Conservation (phyloP, 2,797 vertebrate genomes). For the Todus mexicanus region DNA sequence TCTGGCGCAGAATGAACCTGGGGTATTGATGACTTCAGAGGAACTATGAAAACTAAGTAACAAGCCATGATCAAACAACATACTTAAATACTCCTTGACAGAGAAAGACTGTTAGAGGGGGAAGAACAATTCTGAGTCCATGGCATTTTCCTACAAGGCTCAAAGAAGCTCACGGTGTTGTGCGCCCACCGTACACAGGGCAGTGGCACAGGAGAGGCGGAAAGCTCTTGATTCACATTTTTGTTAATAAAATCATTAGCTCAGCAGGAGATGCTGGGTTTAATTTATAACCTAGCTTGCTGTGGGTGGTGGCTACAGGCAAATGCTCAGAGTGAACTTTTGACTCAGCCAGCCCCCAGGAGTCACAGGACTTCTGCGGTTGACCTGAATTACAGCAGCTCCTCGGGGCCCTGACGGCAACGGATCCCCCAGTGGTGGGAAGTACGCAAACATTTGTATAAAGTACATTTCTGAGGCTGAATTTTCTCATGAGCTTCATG, state of each 20-base stretch:
- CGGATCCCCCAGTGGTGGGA: rapidly evolving
- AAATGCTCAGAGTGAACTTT: neutral
- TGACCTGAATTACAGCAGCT: neutral
- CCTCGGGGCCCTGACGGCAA: neutral
- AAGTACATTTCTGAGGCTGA: neutral
- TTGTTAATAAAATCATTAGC: neutral
- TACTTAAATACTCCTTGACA: neutral
- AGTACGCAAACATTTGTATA: neutral
- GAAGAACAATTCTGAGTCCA: neutral
- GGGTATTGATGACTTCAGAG: conserved; percentile 27
- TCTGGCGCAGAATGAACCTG: neutral
- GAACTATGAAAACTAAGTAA: neutral
- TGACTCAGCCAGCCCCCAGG: neutral
- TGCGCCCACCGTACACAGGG: neutral
- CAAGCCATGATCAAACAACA: neutral
- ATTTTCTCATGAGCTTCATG: neutral
- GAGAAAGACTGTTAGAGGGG: neutral
- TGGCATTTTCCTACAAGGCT: neutral
- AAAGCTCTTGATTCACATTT: neutral
- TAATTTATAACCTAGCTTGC: neutral
- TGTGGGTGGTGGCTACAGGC: neutral
- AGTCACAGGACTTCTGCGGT: neutral
- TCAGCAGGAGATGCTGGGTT: neutral
- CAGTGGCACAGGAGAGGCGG: neutral
- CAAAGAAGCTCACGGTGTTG: neutral